Conservation (phyloP, 1,140 invertebrate genomes). For the Gryon sp. region DNA sequence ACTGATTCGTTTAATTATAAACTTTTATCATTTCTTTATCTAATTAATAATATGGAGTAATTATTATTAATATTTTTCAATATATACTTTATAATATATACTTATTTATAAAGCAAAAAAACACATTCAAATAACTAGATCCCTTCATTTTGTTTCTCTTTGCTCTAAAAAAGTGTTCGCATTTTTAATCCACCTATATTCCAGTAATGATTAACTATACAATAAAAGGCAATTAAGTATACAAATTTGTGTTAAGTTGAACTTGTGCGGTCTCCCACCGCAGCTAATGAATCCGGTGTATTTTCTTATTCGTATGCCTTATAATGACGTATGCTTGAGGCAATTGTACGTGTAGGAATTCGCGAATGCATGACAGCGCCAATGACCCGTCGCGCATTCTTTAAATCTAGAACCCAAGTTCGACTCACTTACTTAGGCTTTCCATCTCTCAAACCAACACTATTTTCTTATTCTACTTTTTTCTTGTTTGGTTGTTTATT, state of each 20-base stretch:
- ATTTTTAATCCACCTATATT: conserved; percentile 3
- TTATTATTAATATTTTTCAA: too few relatives aligned
- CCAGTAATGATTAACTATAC: neutral
- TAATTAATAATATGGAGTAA: too few relatives aligned
- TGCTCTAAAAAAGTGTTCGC: too few relatives aligned
- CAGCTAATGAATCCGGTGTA: conserved; percentile 33
- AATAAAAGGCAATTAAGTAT: conserved; percentile 11
- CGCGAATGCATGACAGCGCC: conserved; percentile 54
- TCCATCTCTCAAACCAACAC: conserved; percentile 50
- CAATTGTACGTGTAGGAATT: conserved; percentile 43
- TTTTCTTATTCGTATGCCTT: conserved; percentile 16
- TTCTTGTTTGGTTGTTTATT: too few relatives aligned
- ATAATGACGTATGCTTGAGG: conserved; percentile 36
- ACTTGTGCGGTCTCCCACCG: conserved; percentile 5
- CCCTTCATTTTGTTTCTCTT: too few relatives aligned
- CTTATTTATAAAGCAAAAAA: too few relatives aligned
- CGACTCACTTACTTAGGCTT: conserved; percentile 36
- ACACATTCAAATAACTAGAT: too few relatives aligned
- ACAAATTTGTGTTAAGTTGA: neutral
- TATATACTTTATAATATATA: too few relatives aligned
- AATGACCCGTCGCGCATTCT: conserved; percentile 76
- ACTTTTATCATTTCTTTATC: too few relatives aligned
- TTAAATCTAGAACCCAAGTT: conserved; percentile 50
- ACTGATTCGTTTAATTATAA: too few relatives aligned
- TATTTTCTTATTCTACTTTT: too few relatives aligned